Conservation (phyloP, 1,140 invertebrate genomes). For the Oncopodura yosiiana region DNA sequence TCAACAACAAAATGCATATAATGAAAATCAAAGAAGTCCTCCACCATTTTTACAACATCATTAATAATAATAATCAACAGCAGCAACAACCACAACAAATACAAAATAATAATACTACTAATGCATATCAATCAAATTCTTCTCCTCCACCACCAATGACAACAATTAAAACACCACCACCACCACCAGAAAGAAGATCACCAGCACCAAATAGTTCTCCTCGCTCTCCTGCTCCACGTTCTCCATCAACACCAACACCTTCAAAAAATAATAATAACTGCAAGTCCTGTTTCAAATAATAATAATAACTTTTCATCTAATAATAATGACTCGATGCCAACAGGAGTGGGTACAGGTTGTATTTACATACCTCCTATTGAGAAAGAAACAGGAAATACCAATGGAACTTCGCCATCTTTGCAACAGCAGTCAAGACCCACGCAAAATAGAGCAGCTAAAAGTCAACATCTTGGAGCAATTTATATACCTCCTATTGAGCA, state of each 20-base stretch:
- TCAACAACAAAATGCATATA: background rate
- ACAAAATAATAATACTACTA: too few species aligned
- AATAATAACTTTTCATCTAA: background rate
- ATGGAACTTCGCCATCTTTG: background rate
- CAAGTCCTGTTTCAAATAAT: background rate
- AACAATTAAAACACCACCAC: constrained; percentile 10
- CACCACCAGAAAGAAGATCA: constrained; percentile 2
- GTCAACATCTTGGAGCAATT: constrained; percentile 37
- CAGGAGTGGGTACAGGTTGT: background rate
- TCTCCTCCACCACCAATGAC: background rate
- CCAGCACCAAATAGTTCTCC: too few species aligned
- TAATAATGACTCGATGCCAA: background rate
- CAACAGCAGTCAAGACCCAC: constrained; percentile 11
- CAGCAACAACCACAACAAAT: background rate
- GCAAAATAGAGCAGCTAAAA: constrained; percentile 32
- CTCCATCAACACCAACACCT: constrained; percentile 42
- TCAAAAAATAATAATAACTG: constrained; percentile 32
- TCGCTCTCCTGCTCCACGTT: constrained; percentile 38
- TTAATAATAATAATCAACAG: constrained; percentile 1
- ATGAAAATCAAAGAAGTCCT: background rate
- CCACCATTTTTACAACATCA: constrained; percentile 2
- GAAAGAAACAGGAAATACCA: background rate
- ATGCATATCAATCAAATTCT: background rate
- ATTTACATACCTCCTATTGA: constrained; percentile 13
- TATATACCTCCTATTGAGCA: constrained; percentile 37